A percentile compares a stretch with the other conserved stretches of the same genome.
Evolutionary conservation across 92 coral and sea anemone genomes (phyloP).

Genomic region (Heteractis magnifica): DNA sequence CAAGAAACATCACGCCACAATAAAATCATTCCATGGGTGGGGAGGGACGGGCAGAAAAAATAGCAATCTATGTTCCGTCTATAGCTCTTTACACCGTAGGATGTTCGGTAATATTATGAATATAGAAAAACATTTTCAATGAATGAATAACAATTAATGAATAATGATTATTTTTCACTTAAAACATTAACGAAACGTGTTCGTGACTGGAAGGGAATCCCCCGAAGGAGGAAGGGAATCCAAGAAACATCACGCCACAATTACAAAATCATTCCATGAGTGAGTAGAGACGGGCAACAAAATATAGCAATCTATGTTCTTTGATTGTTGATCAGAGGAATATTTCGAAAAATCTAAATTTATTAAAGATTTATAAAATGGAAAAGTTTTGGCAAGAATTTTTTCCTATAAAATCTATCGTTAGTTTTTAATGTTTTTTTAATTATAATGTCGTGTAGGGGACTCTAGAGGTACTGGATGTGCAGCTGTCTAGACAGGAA

Average conservation of each 20-base stretch:
- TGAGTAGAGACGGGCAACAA: background rate
- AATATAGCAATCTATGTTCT: background rate
- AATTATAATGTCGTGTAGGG: background rate
- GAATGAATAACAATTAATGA: no score
- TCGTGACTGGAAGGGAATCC: constrained; percentile 15
- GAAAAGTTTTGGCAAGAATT: no score
- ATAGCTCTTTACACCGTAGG: background rate
- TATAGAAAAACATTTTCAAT: background rate
- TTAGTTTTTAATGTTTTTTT: background rate
- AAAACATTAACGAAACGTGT: background rate
- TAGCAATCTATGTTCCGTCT: background rate
- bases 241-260: background rate
- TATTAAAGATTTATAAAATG: no score
- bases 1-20: background rate
- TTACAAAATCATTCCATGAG: background rate
- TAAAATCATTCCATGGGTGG: background rate
- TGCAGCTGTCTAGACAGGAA: background rate
- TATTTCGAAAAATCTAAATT: no score
- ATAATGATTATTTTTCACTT: no score
- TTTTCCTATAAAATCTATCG: no score
- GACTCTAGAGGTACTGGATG: background rate
- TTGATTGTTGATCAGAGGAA: no score
- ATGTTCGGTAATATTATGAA: background rate
- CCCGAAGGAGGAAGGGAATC: background rate
- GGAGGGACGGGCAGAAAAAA: constrained; percentile 1